These are phyloP conservation scores for Alces alces DNA, from an alignment of 2,113 vertebrate genomes.

Conservation along the genomic window DNA sequence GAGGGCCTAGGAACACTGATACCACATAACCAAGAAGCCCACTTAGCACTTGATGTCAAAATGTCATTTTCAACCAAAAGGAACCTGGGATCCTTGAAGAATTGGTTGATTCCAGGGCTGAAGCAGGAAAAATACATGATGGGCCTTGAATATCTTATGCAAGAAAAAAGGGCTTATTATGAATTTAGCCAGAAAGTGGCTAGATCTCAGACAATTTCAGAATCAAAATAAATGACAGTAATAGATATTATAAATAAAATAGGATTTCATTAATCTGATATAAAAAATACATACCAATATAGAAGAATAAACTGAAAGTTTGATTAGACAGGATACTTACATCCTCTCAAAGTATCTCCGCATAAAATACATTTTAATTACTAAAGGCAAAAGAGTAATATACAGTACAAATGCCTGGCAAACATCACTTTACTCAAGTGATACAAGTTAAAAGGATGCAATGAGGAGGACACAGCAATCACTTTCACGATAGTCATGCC, in stretches of 20 bases:
- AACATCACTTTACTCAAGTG: background rate
- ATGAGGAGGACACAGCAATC: background rate
- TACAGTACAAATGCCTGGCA: background rate
- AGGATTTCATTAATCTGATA: background rate
- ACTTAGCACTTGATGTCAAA: background rate
- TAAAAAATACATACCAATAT: background rate
- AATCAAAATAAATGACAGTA: constrained; percentile 22
- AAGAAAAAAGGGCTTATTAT: background rate
- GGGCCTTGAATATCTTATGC: background rate
- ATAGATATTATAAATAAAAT: background rate
- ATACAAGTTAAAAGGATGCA: background rate
- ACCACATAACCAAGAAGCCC: background rate
- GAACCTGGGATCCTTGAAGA: background rate
- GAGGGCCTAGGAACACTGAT: background rate
- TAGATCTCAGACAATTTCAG: background rate
- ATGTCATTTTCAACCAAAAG: background rate
- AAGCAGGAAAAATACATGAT: background rate
- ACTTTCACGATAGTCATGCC: background rate
- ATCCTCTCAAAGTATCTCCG: background rate
- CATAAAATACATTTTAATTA: constrained; percentile 36
- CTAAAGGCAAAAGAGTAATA: background rate
- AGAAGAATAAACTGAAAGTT: constrained; percentile 23
- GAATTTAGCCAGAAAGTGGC: background rate
- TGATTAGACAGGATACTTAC: background rate
- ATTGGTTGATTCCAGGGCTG: background rate